Base-by-base conservation (phyloP, 1,140 invertebrate species). In the Papilio polytes region DNA sequence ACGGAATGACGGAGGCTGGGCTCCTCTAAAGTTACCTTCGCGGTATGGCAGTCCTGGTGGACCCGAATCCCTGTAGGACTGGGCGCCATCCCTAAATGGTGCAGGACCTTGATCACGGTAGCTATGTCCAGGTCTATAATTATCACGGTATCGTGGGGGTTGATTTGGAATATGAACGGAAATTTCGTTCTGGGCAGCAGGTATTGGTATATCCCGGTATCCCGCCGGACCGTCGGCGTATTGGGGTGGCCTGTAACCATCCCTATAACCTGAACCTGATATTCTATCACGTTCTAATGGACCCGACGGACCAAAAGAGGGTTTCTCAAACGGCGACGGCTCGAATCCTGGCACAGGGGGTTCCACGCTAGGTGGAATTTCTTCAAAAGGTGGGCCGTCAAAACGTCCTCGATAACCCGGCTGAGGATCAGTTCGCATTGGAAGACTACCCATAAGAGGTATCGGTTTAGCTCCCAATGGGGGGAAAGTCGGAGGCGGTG, bases 291-390 rank as follows among this genome's bases (percentile, higher is more conserved):
- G 90, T 74, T 95, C 93, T 44, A 90, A 84, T 10, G 89, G 63
- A 15, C 88, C 90, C 8, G 91, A 84, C 66, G 92, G 91, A 56
- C 86, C 89, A 83, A 94, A 90, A n/a, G 90, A 78, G 18, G 91
- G 90, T 85, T 95, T 94, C 78, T 95, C 94, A 84, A 95, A 94
- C 20, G 94, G 93, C 1, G 93, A 91, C 44, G 92, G 94, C 82
- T 96, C 95, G 85, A 95, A 96, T 53, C 95, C 95, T 44, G 95
- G 95, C 26, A 95, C 93, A n/a, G 95, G 93, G 15, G 95, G 95
- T 82, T 96, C 95, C 7, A 94, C 91, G 51, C 94, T 95, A 36
- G 94, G 94, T 70, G 94, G 94, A 80, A 91, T 87, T 73, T 95
- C 94, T 83, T 95, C 94, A 85, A 95, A 95, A 22, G 90, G 86